Percentiles rank a stretch among this genome's conserved stretches.
These are phyloP conservation scores for Aphelenchoides fujianensis DNA, from an alignment of 1,140 invertebrate species.

Conservation along the genomic window DNA sequence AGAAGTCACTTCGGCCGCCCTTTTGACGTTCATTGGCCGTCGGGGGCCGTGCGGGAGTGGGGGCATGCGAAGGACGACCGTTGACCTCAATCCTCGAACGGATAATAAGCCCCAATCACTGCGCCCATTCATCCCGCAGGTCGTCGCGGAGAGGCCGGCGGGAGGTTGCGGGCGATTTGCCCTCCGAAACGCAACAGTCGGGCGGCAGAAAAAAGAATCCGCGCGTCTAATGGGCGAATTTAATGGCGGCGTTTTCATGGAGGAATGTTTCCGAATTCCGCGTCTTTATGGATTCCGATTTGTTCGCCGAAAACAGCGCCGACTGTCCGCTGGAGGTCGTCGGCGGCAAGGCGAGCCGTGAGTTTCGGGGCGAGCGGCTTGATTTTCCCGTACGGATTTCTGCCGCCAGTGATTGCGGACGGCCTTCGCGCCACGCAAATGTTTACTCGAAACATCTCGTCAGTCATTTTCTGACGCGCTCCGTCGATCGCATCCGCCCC, in stretches of 20 bases:
- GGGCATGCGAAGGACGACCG: background rate
- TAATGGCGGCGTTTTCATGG: background rate
- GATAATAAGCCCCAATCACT: background rate
- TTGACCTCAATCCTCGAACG: background rate
- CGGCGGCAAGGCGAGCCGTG: too few relatives aligned
- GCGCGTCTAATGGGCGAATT: background rate
- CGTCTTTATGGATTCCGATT: too few relatives aligned
- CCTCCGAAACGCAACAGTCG: background rate
- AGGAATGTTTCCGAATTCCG: background rate
- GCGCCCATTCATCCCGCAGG: too few relatives aligned
- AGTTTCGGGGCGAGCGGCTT: too few relatives aligned
- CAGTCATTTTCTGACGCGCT: too few relatives aligned
- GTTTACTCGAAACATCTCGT: too few relatives aligned
- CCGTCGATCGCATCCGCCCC: too few relatives aligned
- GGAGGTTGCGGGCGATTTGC: background rate
- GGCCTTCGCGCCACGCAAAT: too few relatives aligned
- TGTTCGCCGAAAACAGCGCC: too few relatives aligned
- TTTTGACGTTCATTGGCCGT: constrained; percentile 3
- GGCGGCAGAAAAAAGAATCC: background rate
- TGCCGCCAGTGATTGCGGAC: too few relatives aligned
- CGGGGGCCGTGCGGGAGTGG: background rate
- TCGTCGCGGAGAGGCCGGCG: background rate
- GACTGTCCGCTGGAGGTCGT: too few relatives aligned
- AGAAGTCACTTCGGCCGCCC: background rate
- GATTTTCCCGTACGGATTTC: too few relatives aligned